phyloP scores from a whole-genome alignment of 1,140 invertebrate species.

The Drepana arcuata region DNA sequence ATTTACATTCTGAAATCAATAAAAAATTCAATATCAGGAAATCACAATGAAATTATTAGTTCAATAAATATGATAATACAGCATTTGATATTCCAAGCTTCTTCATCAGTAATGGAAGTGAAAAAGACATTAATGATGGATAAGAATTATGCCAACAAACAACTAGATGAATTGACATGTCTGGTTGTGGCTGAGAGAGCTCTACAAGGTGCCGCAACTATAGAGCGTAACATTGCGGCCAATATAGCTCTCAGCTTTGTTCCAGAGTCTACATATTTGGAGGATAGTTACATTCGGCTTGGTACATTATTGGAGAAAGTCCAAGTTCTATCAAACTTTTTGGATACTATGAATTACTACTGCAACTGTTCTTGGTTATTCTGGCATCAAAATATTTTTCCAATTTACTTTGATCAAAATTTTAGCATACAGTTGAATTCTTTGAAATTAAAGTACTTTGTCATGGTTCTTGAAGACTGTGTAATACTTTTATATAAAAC shows the following conservation, averaged over 20 bases:
- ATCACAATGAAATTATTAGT: conserved; percentile 74
- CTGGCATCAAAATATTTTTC: conserved; percentile 85
- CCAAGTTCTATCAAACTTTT: conserved; percentile 75
- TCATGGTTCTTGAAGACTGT: conserved; percentile 78
- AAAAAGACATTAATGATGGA: conserved; percentile 64
- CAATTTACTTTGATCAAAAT: conserved; percentile 82
- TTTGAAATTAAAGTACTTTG: conserved; percentile 77
- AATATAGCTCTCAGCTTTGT: conserved; percentile 80
- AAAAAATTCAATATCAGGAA: conserved; percentile 75
- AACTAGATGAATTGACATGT: conserved; percentile 76
- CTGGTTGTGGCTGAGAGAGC: conserved; percentile 81
- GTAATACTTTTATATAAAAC: conserved; percentile 41
- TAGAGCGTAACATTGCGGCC: conserved; percentile 76
- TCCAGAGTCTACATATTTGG: conserved; percentile 70
- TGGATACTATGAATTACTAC: conserved; percentile 73
- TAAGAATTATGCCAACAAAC: conserved; percentile 66
- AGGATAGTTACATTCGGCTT: conserved; percentile 71
- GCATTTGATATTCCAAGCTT: conserved; percentile 78
- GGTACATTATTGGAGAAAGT: conserved; percentile 75
- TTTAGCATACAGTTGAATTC: conserved; percentile 77
- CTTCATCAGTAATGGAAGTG: conserved; percentile 72
- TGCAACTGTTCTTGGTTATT: conserved; percentile 86
- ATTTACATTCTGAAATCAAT: conserved; percentile 88
- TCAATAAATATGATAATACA: conserved; percentile 79
- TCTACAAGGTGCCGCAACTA: conserved; percentile 79